Percentiles rank a stretch among this genome's conserved stretches.
phyloP scores from a whole-genome alignment of 2,797 vertebrate species.

The Arnoldichthys spilopterus region DNA sequence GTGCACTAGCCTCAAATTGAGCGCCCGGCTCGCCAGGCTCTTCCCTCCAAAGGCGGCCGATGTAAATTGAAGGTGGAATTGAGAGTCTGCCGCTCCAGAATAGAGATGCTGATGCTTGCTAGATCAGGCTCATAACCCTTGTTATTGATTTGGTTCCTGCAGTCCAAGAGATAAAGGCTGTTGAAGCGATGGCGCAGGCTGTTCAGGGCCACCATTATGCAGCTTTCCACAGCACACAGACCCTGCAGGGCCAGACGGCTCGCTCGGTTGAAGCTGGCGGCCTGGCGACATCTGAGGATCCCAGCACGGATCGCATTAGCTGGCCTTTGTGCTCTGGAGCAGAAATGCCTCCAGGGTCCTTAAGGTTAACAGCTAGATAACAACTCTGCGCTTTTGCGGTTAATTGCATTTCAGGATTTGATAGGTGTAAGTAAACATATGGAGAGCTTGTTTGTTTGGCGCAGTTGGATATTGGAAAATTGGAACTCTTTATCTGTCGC shows the following conservation, averaged over 20 bases:
- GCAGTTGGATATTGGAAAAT: constrained; percentile 49
- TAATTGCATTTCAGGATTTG: constrained; percentile 47
- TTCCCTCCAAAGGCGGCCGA: constrained; percentile 9
- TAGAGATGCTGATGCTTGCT: constrained; percentile 48
- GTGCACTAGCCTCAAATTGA: constrained; percentile 16
- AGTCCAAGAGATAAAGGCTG: constrained; percentile 30
- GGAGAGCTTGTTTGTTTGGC: constrained; percentile 38
- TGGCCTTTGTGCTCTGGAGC: constrained; percentile 48
- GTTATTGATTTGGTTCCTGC: constrained; percentile 42
- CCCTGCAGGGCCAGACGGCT: constrained; percentile 22
- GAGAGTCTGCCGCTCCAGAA: constrained; percentile 42
- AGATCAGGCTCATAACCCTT: constrained; percentile 43
- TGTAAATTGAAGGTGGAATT: constrained; percentile 32
- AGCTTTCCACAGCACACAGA: constrained; percentile 21
- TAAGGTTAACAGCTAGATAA: constrained; percentile 58
- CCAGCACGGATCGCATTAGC: constrained; percentile 45
- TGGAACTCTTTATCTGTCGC: constrained; percentile 45
- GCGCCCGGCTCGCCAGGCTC: constrained; percentile 18
- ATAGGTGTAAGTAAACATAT: constrained; percentile 33
- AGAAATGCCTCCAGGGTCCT: constrained; percentile 46
- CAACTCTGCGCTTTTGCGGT: constrained; percentile 46
- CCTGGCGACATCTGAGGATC: constrained; percentile 41
- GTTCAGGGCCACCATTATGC: constrained; percentile 31
- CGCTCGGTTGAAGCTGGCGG: constrained; percentile 13
- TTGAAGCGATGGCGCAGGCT: background rate